Base-by-base conservation (phyloP, 2,797 vertebrate species). In the Falco biarmicus region DNA sequence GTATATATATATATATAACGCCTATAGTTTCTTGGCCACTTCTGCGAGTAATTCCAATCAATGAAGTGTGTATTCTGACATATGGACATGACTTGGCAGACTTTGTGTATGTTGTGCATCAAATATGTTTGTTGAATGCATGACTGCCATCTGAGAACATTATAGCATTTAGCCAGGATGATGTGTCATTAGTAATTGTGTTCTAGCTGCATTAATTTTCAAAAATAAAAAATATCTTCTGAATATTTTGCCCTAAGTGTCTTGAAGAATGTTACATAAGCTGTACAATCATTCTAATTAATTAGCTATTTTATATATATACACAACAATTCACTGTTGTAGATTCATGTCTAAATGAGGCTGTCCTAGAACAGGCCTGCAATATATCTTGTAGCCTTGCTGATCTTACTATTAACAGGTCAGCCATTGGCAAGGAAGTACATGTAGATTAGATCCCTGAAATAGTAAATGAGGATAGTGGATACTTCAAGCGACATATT, bases 361-460 rank as follows among this genome's bases (percentile, higher is more conserved):
- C 41, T 89, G 9, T 48, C 86, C 51, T 76, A 56, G 60, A 73
- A 41, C 4, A 87, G 51, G 37, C 53, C 16, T 59, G 50, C 84
- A 82, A 87, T 91, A 89, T 93, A 90, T 80, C 61, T 87, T 89
- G 29, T 65, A 75, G n/a, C 64, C 25, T 76, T 91, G 50, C 57
- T 94, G 71, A 57, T 90, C 48, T 92, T 71, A 31, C 31, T 75
- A 10, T 66, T 71, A 92, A 61, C 32, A 63, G 74, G 70, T 84
- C 82, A 87, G 73, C 39, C 39, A 47, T 2, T 84, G 89, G 74
- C 84, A 84, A 78, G 43, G 56, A 84, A 89, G 54, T 73, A 18
- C 21, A 26, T 21, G 56, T 54, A 84, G 73, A 79, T 85, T 51
- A 68, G 53, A 61, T 37, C 63, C 43, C 57, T 90, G 81, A 86